phyloP scores from a whole-genome alignment of 1,140 invertebrate genomes.

The Trissolcus basalis region DNA sequence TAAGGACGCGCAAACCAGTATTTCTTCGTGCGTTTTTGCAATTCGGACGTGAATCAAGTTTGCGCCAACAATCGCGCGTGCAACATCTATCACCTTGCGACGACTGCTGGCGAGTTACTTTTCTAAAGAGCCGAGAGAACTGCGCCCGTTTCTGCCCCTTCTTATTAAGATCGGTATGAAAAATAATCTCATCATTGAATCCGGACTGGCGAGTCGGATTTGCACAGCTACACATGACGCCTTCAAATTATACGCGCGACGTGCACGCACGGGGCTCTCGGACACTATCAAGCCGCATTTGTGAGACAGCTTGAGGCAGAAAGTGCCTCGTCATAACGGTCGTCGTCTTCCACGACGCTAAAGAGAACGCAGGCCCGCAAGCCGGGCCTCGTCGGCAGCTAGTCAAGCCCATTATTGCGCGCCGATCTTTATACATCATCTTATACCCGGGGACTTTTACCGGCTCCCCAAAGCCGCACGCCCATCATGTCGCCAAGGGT shows the following conservation, averaged over 20 bases:
- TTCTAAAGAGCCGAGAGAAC: slow-evolving; percentile 15
- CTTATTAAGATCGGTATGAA: slow-evolving; percentile 8
- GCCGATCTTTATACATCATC: slow-evolving; percentile 46
- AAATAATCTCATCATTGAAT: slow-evolving; percentile 50
- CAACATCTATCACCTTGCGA: slow-evolving; percentile 27
- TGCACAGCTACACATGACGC: slow-evolving; percentile 19
- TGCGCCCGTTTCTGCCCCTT: slow-evolving; percentile 8
- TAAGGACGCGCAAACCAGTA: too few species aligned
- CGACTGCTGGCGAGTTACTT: slow-evolving; percentile 22
- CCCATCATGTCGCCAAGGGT: slow-evolving; percentile 51
- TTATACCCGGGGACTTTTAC: slow-evolving; percentile 41
- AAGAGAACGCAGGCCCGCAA: slow-evolving; percentile 45
- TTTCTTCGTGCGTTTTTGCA: neutral
- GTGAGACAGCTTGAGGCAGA: slow-evolving; percentile 50
- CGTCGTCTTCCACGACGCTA: slow-evolving; percentile 48
- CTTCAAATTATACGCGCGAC: slow-evolving; percentile 45
- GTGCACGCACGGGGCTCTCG: slow-evolving; percentile 30
- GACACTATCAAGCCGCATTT: slow-evolving; percentile 25
- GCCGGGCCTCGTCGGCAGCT: slow-evolving; percentile 44
- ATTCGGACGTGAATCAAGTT: slow-evolving; percentile 10
- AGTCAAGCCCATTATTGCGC: slow-evolving; percentile 52
- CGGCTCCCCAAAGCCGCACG: slow-evolving; percentile 54
- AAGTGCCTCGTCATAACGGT: slow-evolving; percentile 58
- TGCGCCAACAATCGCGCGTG: slow-evolving; percentile 12
- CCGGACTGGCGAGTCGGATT: slow-evolving; percentile 42